Evolutionary conservation across 2,888 invertebrate species (phyloP), one percentile per base, ranked within the genome.

Genomic region (Pristionchus maxplancki): DNA sequence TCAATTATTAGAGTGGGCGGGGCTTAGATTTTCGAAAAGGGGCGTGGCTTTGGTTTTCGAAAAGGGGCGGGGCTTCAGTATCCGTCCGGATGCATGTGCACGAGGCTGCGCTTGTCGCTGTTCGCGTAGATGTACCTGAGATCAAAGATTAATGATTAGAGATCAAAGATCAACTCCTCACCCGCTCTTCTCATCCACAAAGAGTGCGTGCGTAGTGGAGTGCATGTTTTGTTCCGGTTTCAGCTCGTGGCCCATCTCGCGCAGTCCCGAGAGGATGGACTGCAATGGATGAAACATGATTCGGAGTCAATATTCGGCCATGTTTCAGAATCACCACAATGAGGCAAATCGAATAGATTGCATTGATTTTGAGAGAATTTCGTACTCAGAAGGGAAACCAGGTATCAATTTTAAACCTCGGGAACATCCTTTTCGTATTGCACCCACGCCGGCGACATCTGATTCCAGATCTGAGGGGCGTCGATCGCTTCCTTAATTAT

Each of bases 61-160:
- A n/a, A n/a, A n/a, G n/a, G n/a, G n/a, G n/a, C n/a, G n/a, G 44
- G 17, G 31, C 20, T 15, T 44, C 64, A 85, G n/a, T 85, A 64
- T 15, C 85, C 85, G 31, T 85, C 85, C 28, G 85, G 85, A 64
- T 85, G 85, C 85, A 64, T 85, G 64, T 85, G 85, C 28, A 85
- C 64, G 44, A 17, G 37, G 28, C 85, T 64, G 40, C 85, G 40
- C 64, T 85, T 85, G 64, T 85, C 85, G 31, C 85, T 85, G 48
- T 85, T 85, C 40, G 85, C 85, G 48, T 85, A 85, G 62, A 85
- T 85, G 85, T 85, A 85, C 8, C 85, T 85, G 85, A 83, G 53
- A 78, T 48, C 78, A 28, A 71, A 37, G 44, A 44, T 78, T 44
- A 44, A 9, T 31, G 64, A 64, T 31, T 31, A 64, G 31, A 78